A percentile compares a stretch with the other conserved stretches of the same genome.
phyloP scores from a whole-genome alignment of 2,113 vertebrate species.

The Physeter macrocephalus region DNA sequence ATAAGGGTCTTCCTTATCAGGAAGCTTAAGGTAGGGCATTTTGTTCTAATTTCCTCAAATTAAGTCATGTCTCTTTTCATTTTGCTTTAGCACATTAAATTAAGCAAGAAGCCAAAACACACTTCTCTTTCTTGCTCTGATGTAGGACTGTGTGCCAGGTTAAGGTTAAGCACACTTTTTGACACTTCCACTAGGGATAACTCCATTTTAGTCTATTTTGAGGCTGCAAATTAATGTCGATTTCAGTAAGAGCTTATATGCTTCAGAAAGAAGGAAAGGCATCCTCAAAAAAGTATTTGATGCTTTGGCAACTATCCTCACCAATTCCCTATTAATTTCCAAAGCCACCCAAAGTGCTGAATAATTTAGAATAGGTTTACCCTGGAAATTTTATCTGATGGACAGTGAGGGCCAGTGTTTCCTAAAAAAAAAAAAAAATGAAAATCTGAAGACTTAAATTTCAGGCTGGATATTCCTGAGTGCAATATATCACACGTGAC shows the following conservation, averaged over 20 bases:
- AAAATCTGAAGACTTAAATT: conserved; percentile 25
- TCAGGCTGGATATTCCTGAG: not conserved
- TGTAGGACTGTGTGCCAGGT: not conserved
- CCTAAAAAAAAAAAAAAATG: not conserved
- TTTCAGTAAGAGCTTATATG: not conserved
- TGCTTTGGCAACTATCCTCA: not conserved
- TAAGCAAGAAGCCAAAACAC: not conserved
- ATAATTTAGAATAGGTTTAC: not conserved
- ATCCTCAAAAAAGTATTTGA: not conserved
- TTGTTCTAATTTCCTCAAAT: not conserved
- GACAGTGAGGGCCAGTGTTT: not conserved
- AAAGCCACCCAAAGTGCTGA: not conserved
- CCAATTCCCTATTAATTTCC: not conserved
- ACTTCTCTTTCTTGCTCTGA: conserved; percentile 9
- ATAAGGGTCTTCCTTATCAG: not conserved
- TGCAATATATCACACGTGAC: not conserved
- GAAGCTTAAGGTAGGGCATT: not conserved
- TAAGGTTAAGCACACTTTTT: not conserved
- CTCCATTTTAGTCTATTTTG: not conserved
- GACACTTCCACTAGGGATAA: not conserved
- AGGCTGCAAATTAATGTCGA: not conserved
- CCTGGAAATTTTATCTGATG: not conserved
- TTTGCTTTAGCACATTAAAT: not conserved
- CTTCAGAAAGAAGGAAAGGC: not conserved
- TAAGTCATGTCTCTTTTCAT: not conserved